Base-by-base conservation (phyloP, 2,888 invertebrate species). In the Kuschelorhynchus macadamiae region DNA sequence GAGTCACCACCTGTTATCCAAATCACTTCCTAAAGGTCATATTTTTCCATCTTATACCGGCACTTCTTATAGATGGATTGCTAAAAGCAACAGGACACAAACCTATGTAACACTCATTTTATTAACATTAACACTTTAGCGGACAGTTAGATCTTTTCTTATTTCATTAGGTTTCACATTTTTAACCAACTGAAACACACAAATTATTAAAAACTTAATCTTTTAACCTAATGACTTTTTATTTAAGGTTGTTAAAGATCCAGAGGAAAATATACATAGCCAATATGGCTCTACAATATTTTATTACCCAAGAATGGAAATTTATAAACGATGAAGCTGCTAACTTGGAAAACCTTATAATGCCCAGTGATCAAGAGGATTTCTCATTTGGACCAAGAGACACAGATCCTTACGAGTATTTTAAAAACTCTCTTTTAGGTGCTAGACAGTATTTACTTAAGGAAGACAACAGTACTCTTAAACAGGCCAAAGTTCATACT, bases 201-300 rank as follows among this genome's bases (percentile, higher is more conserved):
- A n/a, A n/a, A n/a, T n/a, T n/a, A n/a, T n/a, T n/a, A n/a, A n/a
- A n/a, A n/a, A n/a, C n/a, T n/a, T n/a, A n/a, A n/a, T n/a, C n/a
- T n/a, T n/a, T n/a, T n/a, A n/a, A n/a, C n/a, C n/a, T n/a, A n/a
- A n/a, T n/a, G n/a, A n/a, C n/a, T n/a, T n/a, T n/a, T n/a, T n/a
- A n/a, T 79, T 80, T 36, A 79, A 96, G 96, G 84, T 85, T 96
- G 67, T 82, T 94, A 8, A 91, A 88, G 81, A 79, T 96, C 20
- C 96, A 96, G 79, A 87, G 91, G n/a, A 90, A 90, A 73, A 90
- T 97, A 50, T 95, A 91, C 81, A 88, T 87, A 17, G 91, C 95
- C 0, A 90, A 91, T 76, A 84, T 86, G 57, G 92, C 92, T 0
- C 80, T 97, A 1, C 85, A 88, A 11, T 92, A 91, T 80, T 97